Conservation (phyloP, 23 tunicate genomes). For the Phallusia fumigata region DNA sequence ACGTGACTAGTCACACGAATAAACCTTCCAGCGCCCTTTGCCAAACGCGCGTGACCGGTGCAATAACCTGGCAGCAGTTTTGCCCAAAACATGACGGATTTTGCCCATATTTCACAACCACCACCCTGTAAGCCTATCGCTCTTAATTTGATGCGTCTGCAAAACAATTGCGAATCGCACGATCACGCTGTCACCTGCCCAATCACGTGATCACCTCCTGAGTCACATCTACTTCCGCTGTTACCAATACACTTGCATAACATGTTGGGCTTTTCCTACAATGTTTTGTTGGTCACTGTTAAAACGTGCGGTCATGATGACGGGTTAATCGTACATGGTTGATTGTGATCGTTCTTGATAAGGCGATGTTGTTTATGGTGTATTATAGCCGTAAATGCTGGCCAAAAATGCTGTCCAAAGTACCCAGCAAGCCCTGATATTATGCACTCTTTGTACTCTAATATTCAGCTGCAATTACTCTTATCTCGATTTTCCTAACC, state of each 20-base stretch:
- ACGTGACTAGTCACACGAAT: too few species aligned
- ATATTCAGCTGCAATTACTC: too few species aligned
- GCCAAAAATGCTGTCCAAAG: too few species aligned
- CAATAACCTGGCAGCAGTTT: neutral
- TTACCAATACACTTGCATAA: neutral
- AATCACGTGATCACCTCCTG: neutral
- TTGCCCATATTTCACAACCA: neutral
- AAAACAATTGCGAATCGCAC: slow-evolving; percentile 1
- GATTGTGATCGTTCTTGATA: too few species aligned
- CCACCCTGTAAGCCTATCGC: neutral
- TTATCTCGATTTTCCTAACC: too few species aligned
- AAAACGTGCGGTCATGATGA: too few species aligned
- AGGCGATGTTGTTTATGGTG: too few species aligned
- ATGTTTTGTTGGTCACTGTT: too few species aligned
- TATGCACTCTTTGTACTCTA: too few species aligned
- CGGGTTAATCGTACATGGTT: too few species aligned
- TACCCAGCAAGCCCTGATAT: too few species aligned
- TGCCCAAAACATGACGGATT: neutral
- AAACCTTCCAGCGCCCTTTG: neutral
- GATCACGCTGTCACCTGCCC: neutral
- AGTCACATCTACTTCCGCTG: neutral
- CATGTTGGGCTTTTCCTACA: neutral
- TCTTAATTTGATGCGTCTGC: neutral
- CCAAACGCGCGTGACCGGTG: neutral
- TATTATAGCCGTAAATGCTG: too few species aligned